A percentile compares a stretch with the other conserved stretches of the same genome.
phyloP scores from a whole-genome alignment of 2,797 vertebrate genomes.

The Smutsia temminckii region DNA sequence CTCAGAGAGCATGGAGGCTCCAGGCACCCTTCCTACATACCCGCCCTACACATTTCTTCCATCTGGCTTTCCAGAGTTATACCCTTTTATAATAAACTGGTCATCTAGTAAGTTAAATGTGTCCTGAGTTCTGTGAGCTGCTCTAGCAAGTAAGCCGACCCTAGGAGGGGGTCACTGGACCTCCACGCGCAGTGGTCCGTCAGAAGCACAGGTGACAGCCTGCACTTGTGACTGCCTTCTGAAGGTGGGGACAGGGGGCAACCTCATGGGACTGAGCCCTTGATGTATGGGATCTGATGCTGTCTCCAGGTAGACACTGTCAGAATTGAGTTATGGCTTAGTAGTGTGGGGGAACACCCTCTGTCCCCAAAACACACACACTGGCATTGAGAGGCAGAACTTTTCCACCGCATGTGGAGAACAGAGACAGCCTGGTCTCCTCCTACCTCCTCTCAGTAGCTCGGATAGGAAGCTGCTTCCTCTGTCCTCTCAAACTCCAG shows the following conservation, averaged over 20 bases:
- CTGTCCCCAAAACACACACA: background rate
- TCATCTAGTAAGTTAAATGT: background rate
- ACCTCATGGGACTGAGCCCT: background rate
- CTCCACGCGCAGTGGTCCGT: background rate
- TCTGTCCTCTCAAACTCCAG: background rate
- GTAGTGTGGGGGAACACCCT: too few relatives aligned
- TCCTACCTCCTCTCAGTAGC: background rate
- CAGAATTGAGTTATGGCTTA: background rate
- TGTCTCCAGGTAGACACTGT: background rate
- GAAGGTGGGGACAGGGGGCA: background rate
- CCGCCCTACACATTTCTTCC: background rate
- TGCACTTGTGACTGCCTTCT: fast-evolving
- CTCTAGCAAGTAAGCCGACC: background rate
- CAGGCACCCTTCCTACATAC: too few relatives aligned
- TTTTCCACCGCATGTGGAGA: background rate
- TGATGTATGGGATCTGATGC: background rate
- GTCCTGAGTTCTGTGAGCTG: background rate
- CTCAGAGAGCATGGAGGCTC: background rate
- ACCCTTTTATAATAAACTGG: background rate
- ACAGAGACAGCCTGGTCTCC: background rate
- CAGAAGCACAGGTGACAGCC: background rate
- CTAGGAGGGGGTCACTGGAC: background rate
- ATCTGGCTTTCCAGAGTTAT: background rate
- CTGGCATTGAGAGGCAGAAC: background rate
- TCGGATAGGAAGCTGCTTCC: background rate